phyloP scores from a whole-genome alignment of 2,113 vertebrate genomes.

The Upupa epops region DNA sequence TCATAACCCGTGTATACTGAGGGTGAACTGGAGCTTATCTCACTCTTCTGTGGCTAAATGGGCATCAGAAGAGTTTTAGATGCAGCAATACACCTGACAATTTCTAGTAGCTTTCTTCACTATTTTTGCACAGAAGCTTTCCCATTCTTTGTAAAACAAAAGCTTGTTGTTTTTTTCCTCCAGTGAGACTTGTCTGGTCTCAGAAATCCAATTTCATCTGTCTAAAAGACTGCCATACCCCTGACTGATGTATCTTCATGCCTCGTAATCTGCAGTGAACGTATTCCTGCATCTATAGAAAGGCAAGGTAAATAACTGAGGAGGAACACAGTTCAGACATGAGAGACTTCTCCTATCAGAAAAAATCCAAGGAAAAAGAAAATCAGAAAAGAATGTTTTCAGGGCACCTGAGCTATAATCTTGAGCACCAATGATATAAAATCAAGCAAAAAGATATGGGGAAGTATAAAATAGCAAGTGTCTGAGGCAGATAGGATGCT shows the following conservation, averaged over 20 bases:
- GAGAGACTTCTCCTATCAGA: not conserved
- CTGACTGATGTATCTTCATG: not conserved
- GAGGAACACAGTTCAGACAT: not conserved
- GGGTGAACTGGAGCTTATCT: not conserved
- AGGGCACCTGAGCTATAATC: not conserved
- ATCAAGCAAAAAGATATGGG: not conserved
- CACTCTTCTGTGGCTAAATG: not conserved
- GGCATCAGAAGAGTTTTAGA: not conserved
- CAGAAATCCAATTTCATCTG: not conserved
- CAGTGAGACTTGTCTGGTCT: not conserved
- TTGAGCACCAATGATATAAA: not conserved
- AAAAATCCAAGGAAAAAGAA: not conserved
- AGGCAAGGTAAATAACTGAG: not conserved
- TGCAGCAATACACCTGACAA: not conserved
- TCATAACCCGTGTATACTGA: not conserved
- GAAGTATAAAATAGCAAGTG: not conserved
- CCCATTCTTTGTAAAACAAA: not conserved
- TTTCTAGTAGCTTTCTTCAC: not conserved
- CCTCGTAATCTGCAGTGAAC: not conserved
- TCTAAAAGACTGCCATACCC: not conserved
- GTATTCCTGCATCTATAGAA: not conserved
- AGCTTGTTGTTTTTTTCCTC: not conserved
- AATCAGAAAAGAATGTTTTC: not conserved
- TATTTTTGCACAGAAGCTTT: not conserved
- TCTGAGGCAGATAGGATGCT: not conserved